Evolutionary conservation across 2,888 invertebrate species (phyloP).

Genomic region (Dastarcus helophoroides): DNA sequence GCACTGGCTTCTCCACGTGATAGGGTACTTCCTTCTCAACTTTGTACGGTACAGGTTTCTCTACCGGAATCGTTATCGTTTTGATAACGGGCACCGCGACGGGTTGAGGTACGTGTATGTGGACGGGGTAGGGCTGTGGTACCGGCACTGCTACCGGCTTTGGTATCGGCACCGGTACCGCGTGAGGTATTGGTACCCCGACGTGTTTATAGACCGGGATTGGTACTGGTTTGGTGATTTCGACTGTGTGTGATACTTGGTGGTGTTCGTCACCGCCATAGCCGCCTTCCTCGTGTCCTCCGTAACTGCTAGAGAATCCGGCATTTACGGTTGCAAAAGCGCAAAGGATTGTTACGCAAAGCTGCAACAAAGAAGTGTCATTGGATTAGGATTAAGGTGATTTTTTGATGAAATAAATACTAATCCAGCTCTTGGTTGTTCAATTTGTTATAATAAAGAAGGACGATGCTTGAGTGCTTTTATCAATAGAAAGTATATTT

Average conservation of each 20-base stretch:
- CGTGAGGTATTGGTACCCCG: constrained; percentile 36
- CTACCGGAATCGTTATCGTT: constrained; percentile 56
- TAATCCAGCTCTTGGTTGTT: no score
- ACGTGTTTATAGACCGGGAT: constrained; percentile 43
- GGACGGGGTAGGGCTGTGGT: constrained; percentile 57
- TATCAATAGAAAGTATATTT: no score
- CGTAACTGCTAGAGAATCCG: constrained; percentile 27
- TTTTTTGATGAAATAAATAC: no score
- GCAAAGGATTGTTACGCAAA: constrained; percentile 28
- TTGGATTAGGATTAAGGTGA: no score
- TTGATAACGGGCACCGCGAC: constrained; percentile 57
- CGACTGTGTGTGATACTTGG: constrained; percentile 46
- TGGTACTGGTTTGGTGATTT: constrained; percentile 54
- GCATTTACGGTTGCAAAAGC: constrained; percentile 29
- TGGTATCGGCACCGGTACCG: constrained; percentile 51
- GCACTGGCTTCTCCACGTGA: constrained; percentile 56
- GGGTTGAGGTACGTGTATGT: constrained; percentile 55
- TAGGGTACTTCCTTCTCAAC: constrained; percentile 55
- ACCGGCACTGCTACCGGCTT: constrained; percentile 57
- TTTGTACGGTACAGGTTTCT: constrained; percentile 61
- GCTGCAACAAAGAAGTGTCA: no score
- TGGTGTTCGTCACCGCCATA: constrained; percentile 25
- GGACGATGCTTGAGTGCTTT: no score
- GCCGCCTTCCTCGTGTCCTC: constrained; percentile 19
- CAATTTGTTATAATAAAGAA: no score